Conservation (phyloP, 2,797 vertebrate genomes). For the Cetoscarus ocellatus region DNA sequence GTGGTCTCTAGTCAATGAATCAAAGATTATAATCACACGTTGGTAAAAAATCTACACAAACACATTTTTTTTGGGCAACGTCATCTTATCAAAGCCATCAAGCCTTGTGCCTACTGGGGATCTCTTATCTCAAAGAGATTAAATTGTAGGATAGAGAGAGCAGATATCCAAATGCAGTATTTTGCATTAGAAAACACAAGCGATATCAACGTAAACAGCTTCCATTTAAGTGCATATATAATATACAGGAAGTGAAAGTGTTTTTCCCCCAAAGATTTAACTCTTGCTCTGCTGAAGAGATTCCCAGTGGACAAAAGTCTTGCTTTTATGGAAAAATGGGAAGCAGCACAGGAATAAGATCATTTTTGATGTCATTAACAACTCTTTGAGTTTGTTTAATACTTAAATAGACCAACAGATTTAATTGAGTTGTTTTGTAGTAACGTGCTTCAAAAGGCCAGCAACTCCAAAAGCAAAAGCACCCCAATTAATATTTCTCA, state of each 20-base stretch:
- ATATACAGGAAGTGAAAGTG: not conserved
- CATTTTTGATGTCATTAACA: conserved; percentile 4
- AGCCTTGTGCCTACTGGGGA: conserved; percentile 62
- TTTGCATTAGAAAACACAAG: not conserved
- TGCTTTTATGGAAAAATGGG: conserved; percentile 10
- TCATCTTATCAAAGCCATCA: conserved; percentile 13
- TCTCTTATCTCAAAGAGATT: conserved; percentile 27
- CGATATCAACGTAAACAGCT: not conserved
- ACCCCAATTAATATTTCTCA: conserved; percentile 58
- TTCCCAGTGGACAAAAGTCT: conserved; percentile 65
- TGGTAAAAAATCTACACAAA: conserved; percentile 30
- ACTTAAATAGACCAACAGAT: conserved; percentile 20
- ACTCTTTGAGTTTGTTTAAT: conserved; percentile 19
- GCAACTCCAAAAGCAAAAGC: conserved; percentile 35
- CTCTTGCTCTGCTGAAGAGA: conserved; percentile 35
- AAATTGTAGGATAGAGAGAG: not conserved
- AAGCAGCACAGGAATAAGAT: conserved; percentile 22
- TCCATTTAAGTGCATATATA: not conserved
- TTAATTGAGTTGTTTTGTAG: conserved; percentile 25
- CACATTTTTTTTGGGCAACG: conserved; percentile 10
- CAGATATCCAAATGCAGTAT: not conserved
- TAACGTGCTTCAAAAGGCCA: conserved; percentile 26
- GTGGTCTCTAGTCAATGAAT: conserved; percentile 4
- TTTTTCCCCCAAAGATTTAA: not conserved
- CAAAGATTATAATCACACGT: conserved; percentile 17